Evolutionary conservation across 1,140 invertebrate species (phyloP), one percentile per base, ranked within the genome.

Genomic region (Odontomachus brunneus): DNA sequence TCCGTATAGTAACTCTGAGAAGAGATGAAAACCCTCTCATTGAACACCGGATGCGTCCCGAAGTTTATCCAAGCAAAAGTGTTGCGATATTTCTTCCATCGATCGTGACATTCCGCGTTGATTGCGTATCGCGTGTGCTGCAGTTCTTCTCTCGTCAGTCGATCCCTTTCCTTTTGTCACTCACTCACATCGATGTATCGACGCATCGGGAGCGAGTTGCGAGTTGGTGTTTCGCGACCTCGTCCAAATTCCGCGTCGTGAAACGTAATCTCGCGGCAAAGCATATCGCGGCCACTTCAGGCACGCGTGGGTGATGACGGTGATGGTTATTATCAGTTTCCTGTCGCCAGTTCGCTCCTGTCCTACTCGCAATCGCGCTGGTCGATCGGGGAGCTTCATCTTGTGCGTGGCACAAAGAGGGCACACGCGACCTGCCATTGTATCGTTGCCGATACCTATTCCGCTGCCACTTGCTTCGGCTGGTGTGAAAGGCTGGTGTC

Each of bases 401-500:
- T 63, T 49, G 48, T 71, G 17, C 80, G 66, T 65, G 51, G 63
- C 63, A 66, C 48, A 66, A 66, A 78, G 75, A 69, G 49, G 63
- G 44, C 33, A 14, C 49, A 38, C 63, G 63, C 9, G 33, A 33
- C 66, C 48, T n/a, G 53, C 69, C 63, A 87, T 87, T 87, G 86
- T 88, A 80, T 82, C 82, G 55, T 33, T 33, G 48, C 22, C 63
- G 82, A 82, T 84, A 72, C 63, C 69, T 72, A 75, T 82, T 80
- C 80, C 82, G 73, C 51, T 51, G 55, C 33, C 49, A 29, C 24
- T 53, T 51, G 24, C 48, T 22, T 9, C 67, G 69, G 12, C 7
- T 48, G 49, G 44, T 48, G 74, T 84, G 82, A 87, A 81, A 88
- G 57, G 72, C 83, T n/a, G 57, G 51, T 84, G 89, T 84, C 81